Evolutionary conservation across 2,113 vertebrate species (phyloP), one percentile per base, ranked within the genome.

Genomic region (Electrona antarctica): DNA sequence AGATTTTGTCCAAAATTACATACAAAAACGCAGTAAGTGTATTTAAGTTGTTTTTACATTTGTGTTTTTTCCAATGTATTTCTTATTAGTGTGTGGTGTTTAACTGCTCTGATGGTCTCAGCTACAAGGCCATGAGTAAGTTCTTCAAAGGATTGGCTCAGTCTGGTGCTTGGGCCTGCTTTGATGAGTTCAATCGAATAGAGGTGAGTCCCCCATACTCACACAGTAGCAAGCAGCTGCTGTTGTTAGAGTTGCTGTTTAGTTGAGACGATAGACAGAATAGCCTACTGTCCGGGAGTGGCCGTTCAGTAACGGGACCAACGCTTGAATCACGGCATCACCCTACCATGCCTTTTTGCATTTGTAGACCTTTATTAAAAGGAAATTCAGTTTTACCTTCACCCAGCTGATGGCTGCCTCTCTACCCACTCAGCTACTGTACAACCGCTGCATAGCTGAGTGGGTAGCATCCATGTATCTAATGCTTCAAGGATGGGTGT

Each of bases 101-200:
- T 87, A 99, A 97, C 81, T 98, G 97, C 80, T 98, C 96, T 0
- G 96, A 98, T 77, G 97, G 97, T 45, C 93, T 98, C 8, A 95
- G 98, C 86, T 97, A 98, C 90, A 97, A 96, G 80, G 96, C 96
- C 49, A 98, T 99, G 96, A 96, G 97, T 65, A 98, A 99, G 80
- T 98, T 97, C 86, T 99, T 99, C 58, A 98, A 98, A 89, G 96
- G 97, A 0, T 81, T 98, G 71, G 97, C 96, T 45, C 96, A 98
- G 61, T 93, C 95, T 64, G 97, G 97, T 73, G 97, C 97, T 0
- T 99, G 97, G 97, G 90, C 95, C 76, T 97, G 96, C 92, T 98
- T 99, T 75, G 96, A 99, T 1, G 96, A 98, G 79, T 98, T 98
- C 92, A 98, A 99, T 50, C 94, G 95, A 45, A 98, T 97, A 66